Evolutionary conservation across 2,113 vertebrate species (phyloP), one percentile per base, ranked within the genome.

Genomic region (Gila orcuttii): DNA sequence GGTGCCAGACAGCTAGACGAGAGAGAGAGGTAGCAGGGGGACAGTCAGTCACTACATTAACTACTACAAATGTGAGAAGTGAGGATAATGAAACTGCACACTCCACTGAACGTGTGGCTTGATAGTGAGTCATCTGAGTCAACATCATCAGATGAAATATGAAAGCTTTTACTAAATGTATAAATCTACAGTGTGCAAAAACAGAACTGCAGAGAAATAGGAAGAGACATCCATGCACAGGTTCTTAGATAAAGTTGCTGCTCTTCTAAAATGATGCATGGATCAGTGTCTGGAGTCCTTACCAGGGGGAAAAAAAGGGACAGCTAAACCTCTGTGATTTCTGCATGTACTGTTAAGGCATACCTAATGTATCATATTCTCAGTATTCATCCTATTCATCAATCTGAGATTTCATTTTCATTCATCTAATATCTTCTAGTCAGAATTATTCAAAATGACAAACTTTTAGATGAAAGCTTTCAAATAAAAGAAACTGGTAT

Each of bases 1-100:
- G 85, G 93, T 88, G 33, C 92, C 90, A 0, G 93, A 94, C 95
- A 97, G 95, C 86, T 92, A 91, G 87, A 85, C 90, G 88, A 55
- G 77, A 81, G 81, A 81, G 81, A 74, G 86, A 15, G 36, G 68
- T 85, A 87, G 74, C 3, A 85, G 82, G 76, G 45, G 68, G 69
- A 2, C 11, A 60, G 62, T 90, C 86, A 89, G 66, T 86, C 62
- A 85, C 57, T 85, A 90, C 15, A 11, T 25, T 76, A n/a, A 52
- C 83, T 87, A 89, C 5, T 45, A 25, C 64, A 64, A 36, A 45
- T 13, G 13, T 33, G 69, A 86, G 33, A 82, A 36, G 23, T 66
- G 36, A 64, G 31, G 47, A 42, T 50, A 47, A 31, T n/a, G 39
- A 64, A 36, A 52, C 50, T 31, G 73, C 21, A 86, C 36, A 36